Base-by-base conservation (phyloP, 1,140 invertebrate genomes). In the Cylas formicarius region DNA sequence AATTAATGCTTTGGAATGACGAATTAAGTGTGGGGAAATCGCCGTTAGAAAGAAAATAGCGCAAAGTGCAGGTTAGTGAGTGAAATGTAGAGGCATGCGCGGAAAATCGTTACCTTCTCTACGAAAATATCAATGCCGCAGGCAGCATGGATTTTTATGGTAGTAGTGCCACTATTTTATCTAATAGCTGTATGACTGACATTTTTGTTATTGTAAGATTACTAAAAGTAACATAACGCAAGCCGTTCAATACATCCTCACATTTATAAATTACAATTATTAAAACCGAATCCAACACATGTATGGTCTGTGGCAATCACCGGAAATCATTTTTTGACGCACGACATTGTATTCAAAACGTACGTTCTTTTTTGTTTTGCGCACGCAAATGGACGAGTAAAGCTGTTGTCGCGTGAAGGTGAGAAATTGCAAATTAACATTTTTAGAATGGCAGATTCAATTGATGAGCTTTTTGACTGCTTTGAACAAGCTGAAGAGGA, bases 401-500 rank as follows among this genome's bases (percentile, higher is more conserved):
- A n/a, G 18, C 35, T 37, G 35, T 31, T 31, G 28, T 17, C 28
- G 28, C 28, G 28, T 31, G 28, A 31, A 31, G n/a, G n/a, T n/a
- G n/a, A n/a, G n/a, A n/a, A n/a, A n/a, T n/a, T n/a, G n/a, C n/a
- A n/a, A n/a, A n/a, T n/a, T n/a, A n/a, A n/a, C n/a, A n/a, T n/a
- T n/a, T 37, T 37, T 37, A 26, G 2, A 11, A 63, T 63, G 61
- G 53, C 56, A 37, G 53, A 61, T 21, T 59, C 53, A 20, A 63
- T 63, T 22, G 61, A 63, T 33, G 58, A 63, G 48, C 48, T 63
- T n/a, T 63, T 63, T 37, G 50, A 58, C 22, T 63, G 61, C 48
- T 63, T 63, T 45, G 53, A 59, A 13, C 46, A 57, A 41, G 34
- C 19, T 19, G 36, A 21, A 16, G 23, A 44, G 9, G 34, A 34